phyloP scores from a whole-genome alignment of 2,113 vertebrate genomes.

The Accipiter cooperii region DNA sequence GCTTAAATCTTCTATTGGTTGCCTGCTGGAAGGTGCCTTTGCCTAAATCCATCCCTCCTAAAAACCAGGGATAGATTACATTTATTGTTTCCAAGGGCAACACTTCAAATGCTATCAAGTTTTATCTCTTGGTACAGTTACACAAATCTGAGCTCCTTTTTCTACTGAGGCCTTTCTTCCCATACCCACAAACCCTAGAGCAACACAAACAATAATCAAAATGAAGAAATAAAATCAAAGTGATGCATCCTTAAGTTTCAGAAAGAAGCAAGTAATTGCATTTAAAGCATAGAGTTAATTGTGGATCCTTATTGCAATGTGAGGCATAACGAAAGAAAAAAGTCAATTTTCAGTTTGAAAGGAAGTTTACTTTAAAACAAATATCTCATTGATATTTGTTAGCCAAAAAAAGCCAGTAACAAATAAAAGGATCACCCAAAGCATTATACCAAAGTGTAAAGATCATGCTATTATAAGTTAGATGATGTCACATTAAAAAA shows the following conservation, averaged over 20 bases:
- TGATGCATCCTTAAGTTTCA: background rate
- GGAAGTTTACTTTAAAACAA: background rate
- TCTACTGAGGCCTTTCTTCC: background rate
- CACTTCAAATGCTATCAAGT: background rate
- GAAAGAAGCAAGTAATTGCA: background rate
- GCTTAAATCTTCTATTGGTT: background rate
- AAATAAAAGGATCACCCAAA: background rate
- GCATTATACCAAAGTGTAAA: background rate
- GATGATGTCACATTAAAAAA: background rate
- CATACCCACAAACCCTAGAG: background rate
- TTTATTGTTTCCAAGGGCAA: slow-evolving; percentile 43
- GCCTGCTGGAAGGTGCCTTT: background rate
- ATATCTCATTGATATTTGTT: background rate
- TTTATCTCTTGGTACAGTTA: background rate
- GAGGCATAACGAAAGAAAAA: background rate
- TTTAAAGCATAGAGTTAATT: background rate
- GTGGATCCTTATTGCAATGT: background rate
- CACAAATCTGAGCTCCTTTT: background rate
- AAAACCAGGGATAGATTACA: background rate
- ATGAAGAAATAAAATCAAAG: background rate
- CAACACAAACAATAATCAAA: background rate
- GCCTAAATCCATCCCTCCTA: background rate
- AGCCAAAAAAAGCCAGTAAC: background rate
- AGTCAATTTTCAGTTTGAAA: background rate
- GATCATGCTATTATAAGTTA: background rate